Evolutionary conservation across 2,888 invertebrate species (phyloP).

Genomic region (Meteorus colon): DNA sequence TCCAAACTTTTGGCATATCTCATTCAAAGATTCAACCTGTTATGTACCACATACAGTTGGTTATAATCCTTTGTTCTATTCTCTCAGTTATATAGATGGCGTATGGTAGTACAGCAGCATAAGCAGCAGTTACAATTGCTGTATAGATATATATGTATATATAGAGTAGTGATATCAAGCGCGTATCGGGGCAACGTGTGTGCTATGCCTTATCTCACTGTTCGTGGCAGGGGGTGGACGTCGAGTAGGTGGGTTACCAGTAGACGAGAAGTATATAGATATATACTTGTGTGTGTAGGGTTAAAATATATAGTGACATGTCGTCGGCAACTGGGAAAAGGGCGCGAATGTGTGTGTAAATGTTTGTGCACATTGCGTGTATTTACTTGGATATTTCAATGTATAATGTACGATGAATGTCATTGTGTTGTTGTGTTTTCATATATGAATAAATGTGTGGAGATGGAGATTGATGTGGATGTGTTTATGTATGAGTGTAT

Average conservation of each 20-base stretch:
- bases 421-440: neutral
- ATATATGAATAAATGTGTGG: constrained; percentile 20
- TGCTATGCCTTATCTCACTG: constrained; percentile 69
- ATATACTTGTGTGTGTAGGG: neutral
- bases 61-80: constrained; percentile 12
- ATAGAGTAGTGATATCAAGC: constrained; percentile 63
- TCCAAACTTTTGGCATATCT: too few species aligned
- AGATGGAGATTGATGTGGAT: neutral
- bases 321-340: constrained; percentile 18
- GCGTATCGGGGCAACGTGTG: constrained; percentile 70
- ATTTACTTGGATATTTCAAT: too few species aligned
- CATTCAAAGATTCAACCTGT: neutral
- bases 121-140: neutral
- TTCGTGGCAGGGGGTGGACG: constrained; percentile 34
- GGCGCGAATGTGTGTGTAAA: neutral
- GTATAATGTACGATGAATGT: neutral
- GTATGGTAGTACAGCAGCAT: neutral
- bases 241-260: constrained; percentile 34
- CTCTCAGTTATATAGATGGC: neutral
- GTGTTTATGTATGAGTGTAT: constrained; percentile 29
- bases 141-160: constrained; percentile 20
- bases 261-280: constrained; percentile 40
- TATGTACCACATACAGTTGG: neutral
- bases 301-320: neutral
- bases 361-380: constrained; percentile 1